Conservation (phyloP, 2,888 invertebrate genomes). For the Calameuta filiformis region DNA sequence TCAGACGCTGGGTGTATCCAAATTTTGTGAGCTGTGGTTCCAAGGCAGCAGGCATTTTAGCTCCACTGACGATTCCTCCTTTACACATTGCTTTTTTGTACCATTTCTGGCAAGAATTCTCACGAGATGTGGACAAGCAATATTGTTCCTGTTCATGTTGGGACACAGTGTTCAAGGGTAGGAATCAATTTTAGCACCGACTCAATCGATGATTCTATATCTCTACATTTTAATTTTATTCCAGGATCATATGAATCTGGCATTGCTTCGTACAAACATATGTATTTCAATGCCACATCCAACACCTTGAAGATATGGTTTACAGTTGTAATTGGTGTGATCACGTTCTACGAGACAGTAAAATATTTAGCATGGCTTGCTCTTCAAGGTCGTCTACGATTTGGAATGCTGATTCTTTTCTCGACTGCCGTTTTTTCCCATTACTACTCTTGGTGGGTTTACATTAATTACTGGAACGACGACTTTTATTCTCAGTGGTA, state of each 20-base stretch:
- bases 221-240: constrained; percentile 34
- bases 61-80: constrained; percentile 69
- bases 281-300: constrained; percentile 77
- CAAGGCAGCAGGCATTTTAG: constrained; percentile 56
- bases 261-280: constrained; percentile 76
- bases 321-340: constrained; percentile 70
- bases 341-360: constrained; percentile 73
- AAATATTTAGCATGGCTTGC: constrained; percentile 70
- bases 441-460: constrained; percentile 79
- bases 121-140: constrained; percentile 73
- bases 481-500: constrained; percentile 78
- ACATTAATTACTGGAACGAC: constrained; percentile 78
- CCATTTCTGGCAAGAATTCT: constrained; percentile 77
- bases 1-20: constrained; percentile 49
- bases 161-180: constrained; percentile 82
- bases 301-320: constrained; percentile 77
- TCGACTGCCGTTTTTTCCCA: constrained; percentile 74
- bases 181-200: constrained; percentile 7
- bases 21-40: constrained; percentile 55
- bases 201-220: neutral
- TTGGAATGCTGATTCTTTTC: constrained; percentile 74
- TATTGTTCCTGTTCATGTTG: constrained; percentile 80
- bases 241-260: constrained; percentile 76
- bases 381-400: constrained; percentile 68
- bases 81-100: constrained; percentile 73